Base-by-base conservation (phyloP, 1,140 invertebrate genomes). In the Drosophila littoralis region DNA sequence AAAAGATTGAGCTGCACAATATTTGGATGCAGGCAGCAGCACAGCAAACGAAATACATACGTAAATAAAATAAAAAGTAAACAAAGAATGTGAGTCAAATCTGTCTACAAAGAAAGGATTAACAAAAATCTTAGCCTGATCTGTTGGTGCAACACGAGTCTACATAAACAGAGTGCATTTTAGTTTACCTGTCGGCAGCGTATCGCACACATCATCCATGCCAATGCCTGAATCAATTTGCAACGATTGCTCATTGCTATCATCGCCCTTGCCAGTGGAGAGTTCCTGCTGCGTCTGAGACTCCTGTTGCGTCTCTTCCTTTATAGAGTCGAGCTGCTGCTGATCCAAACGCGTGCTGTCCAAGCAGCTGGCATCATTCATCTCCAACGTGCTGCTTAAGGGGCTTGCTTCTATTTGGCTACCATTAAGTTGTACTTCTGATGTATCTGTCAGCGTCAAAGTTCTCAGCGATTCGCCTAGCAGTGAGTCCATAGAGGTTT, bases 91-190 rank as follows among this genome's bases (percentile, higher is more conserved):
- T 84, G 17, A 86, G 75, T 86, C 33, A 75, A 88, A 64, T 61
- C 9, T 75, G 73, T 75, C 54, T 60, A 80, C 51, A 64, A 59
- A 61, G 15, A 71, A 76, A 48, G 17, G 48, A 88, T 84, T 72
- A 84, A 89, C 73, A 89, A 89, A 88, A 88, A 77, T 65, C 77
- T 80, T 77, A 84, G 50, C 77, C 79, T 51, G 60, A 67, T 63
- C 28, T 61, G 46, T 50, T 57, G 17, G 45, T 68, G 52, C 61
- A 38, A 46, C 9, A 33, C 13, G 15, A 45, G 13, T 68, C 35
- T 33, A 54, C 8, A 22, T 5, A 13, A 33, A 54, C 10, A 60
- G 3, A 32, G 52, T 43, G 33, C 22, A 59, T 35, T 54, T 74
- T 75, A 67, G 55, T 77, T 88, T 88, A 89, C 84, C 84, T 88